A percentile compares a stretch with the other conserved stretches of the same genome.
Conservation (phyloP, 2,888 invertebrate genomes). For the Eilema sororculum region DNA sequence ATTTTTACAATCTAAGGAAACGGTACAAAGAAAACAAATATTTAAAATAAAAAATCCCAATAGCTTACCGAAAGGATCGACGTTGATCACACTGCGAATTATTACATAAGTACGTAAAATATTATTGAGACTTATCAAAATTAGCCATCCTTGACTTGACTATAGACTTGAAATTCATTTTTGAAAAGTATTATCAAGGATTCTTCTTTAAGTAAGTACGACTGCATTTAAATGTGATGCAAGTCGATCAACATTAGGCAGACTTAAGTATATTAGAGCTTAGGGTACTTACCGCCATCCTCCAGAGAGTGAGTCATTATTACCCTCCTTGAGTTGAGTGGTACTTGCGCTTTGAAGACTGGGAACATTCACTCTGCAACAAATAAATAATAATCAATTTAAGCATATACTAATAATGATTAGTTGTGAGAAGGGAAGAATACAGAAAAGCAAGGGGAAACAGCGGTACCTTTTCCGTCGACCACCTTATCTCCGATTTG, state of each 20-base stretch:
- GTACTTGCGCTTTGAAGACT: constrained; percentile 79
- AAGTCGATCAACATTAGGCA: neutral
- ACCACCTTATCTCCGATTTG: too few species aligned
- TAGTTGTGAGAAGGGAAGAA: too few species aligned
- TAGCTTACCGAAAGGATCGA: neutral
- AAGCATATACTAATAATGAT: neutral
- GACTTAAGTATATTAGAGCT: neutral
- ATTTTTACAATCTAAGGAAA: neutral
- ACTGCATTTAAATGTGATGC: neutral
- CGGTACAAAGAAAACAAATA: neutral
- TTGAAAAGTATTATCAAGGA: neutral
- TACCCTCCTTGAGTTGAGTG: constrained; percentile 77
- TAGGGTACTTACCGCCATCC: constrained; percentile 77
- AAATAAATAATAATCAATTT: neutral
- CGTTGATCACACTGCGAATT: neutral
- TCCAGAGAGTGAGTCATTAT: constrained; percentile 71
- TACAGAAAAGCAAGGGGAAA: too few species aligned
- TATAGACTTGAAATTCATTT: neutral
- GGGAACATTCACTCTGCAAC: constrained; percentile 72
- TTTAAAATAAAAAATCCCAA: neutral
- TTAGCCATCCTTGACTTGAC: neutral
- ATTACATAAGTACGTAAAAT: too few species aligned
- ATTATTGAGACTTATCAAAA: neutral
- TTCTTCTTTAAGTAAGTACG: neutral
- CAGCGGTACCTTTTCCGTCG: too few species aligned